These are phyloP conservation scores for Mormyrops boulengeri DNA, from an alignment of 2,797 vertebrate species.

Conservation along the genomic window DNA sequence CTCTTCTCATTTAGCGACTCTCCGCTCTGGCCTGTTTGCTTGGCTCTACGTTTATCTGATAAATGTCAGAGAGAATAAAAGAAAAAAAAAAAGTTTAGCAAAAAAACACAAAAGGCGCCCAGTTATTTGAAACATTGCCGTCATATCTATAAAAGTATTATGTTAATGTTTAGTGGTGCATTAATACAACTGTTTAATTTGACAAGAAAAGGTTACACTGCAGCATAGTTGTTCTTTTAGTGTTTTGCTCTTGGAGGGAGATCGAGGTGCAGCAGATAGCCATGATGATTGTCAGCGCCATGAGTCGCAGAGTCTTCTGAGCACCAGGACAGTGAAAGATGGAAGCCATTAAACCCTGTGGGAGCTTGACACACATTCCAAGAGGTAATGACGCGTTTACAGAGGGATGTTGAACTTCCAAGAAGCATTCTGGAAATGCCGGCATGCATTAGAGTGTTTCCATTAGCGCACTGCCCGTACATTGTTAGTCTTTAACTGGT, in stretches of 20 bases:
- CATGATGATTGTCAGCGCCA: neutral
- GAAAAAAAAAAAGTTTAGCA: neutral
- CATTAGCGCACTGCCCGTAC: slow-evolving; percentile 9
- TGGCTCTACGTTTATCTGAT: neutral
- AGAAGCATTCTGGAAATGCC: slow-evolving; percentile 18
- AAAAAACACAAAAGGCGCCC: neutral
- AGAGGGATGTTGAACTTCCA: slow-evolving; percentile 43
- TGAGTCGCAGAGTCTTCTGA: neutral
- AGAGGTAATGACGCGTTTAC: slow-evolving; percentile 54
- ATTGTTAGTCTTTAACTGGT: slow-evolving; percentile 19
- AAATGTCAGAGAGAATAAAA: neutral
- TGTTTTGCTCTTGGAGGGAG: neutral
- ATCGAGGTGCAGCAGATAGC: neutral
- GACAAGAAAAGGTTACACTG: neutral
- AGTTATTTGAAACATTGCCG: neutral
- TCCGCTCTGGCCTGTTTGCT: neutral
- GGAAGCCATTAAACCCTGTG: slow-evolving; percentile 50
- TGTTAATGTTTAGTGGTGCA: neutral
- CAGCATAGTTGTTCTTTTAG: neutral
- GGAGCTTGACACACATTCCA: slow-evolving; percentile 47
- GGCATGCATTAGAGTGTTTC: slow-evolving; percentile 15
- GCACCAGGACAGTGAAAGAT: slow-evolving; percentile 52
- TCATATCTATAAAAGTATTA: neutral
- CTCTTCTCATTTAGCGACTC: neutral
- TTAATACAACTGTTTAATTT: neutral